Base-by-base conservation (phyloP, 2,888 invertebrate species). In the Amphiduros pacificus region DNA sequence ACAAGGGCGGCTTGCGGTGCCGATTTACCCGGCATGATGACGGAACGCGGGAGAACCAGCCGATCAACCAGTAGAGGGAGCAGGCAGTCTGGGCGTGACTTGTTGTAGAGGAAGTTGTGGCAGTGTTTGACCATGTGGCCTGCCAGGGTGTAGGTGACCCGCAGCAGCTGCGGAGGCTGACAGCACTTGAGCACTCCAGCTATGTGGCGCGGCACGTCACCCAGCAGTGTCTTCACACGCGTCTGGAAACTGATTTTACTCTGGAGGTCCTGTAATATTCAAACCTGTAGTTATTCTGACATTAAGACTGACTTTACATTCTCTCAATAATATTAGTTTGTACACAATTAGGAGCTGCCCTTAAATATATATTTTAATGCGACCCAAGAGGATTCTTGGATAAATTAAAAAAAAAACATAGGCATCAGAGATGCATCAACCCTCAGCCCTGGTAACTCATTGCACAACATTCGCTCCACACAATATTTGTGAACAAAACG, bases 61-160 rank as follows among this genome's bases (percentile, higher is more conserved):
- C 67, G 64, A 48, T 73, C 74, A 26, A 78, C 67, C 2, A 77
- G 63, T 14, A 65, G 64, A 0, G 77, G 77, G 17, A 78, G 57
- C 4, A 73, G 68, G 55, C 75, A 75, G 58, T 73, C 69, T 2
- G 71, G 69, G 27, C 71, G 72, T 9, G 74, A 75, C 73, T 74
- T 71, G 5, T 75, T 63, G 68, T 75, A 78, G 28, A 77, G 61
- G 14, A 77, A 55, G 9, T 70, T 70, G 24, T 74, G 70, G 66
- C 78, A 78, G 64, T 73, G 67, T 52, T 76, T 76, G 44, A 76
- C 64, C 22, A 78, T 62, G 22, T 70, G 67, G 0, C 78, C 78
- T 0, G 71, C 60, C 24, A 73, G 65, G 32, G 57, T 64, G 62
- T 74, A 78, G 41, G 73, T 61, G 31, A 66, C 68, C 6, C 62